Evolutionary conservation across 2,113 vertebrate species (phyloP), one percentile per base, ranked within the genome.

Genomic region (Malurus alboscapulatus): DNA sequence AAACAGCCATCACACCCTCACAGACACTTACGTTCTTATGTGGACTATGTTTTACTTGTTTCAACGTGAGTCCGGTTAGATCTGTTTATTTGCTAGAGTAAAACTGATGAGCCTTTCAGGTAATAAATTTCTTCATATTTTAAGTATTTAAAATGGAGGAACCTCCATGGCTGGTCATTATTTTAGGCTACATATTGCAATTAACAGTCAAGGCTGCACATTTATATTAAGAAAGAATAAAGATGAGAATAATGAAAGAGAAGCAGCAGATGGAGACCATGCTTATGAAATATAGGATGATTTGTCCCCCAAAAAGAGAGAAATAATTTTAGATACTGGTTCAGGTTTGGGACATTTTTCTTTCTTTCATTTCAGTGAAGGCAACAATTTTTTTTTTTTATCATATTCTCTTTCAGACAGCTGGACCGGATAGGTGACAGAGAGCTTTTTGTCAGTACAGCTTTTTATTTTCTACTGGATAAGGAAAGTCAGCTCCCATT

Each of bases 391-490:
- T 15, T 62, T 34, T 34, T 36, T 72, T 88, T 87, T 20, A 48
- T n/a, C 9, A 29, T 42, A 59, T 50, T 4, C 4, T 2, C 68
- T 79, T 71, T 38, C 25, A 59, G 30, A 9, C 40, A 30, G 10
- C 10, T 86, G 47, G 20, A 48, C 22, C 12, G 11, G 15, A 42
- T 65, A 13, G 5, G 5, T 66, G 48, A 67, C 0, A 0, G n/a
- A 67, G 8, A 61, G 2, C 3, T 66, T 74, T 14, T 27, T 59
- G 6, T 61, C 32, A n/a, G 13, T 47, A 13, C 10, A 62, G 2
- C 3, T 74, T 66, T 20, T 38, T 55, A 24, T 66, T 74, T 83
- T 83, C 42, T 71, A 8, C 17, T 44, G 36, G 65, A 50, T 26
- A 66, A 38, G n/a, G 12, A 55, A 69, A 61, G 10, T 13, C 22